A percentile compares a stretch with the other conserved stretches of the same genome.
Conservation (phyloP, 2,888 invertebrate species). For the Lithosia quadra region DNA sequence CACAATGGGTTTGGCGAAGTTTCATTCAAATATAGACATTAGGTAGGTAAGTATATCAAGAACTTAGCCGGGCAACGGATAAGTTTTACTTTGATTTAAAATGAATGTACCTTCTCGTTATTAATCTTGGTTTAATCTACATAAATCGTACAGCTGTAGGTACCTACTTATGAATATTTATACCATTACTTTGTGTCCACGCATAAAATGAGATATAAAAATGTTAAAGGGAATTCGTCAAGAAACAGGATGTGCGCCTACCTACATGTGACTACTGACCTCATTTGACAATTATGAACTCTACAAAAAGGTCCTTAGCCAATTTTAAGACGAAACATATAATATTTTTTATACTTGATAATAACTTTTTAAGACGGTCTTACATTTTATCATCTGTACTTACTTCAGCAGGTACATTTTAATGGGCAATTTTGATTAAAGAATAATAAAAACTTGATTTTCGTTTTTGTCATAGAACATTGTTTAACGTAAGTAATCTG, state of each 20-base stretch:
- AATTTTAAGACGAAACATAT: not conserved
- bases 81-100: not conserved
- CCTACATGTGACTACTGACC: not conserved
- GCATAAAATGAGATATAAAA: not conserved
- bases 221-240: not conserved
- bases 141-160: not conserved
- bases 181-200: conserved; percentile 1
- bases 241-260: not conserved
- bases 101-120: not conserved
- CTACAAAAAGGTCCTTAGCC: not conserved
- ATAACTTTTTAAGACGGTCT: not conserved
- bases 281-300: not conserved
- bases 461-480: not conserved
- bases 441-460: not conserved
- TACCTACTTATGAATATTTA: conserved; percentile 1
- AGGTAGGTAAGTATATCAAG: too few relatives aligned
- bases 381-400: not conserved
- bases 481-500: not conserved
- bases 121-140: conserved; percentile 1
- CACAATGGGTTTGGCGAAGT: not conserved
- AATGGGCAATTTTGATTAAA: conserved; percentile 1
- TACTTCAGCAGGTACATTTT: not conserved
- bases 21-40: not conserved
- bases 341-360: not conserved
- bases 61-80: not conserved